These are phyloP conservation scores for Crotalus viridis DNA, from an alignment of 2,113 vertebrate species.

Conservation along the genomic window DNA sequence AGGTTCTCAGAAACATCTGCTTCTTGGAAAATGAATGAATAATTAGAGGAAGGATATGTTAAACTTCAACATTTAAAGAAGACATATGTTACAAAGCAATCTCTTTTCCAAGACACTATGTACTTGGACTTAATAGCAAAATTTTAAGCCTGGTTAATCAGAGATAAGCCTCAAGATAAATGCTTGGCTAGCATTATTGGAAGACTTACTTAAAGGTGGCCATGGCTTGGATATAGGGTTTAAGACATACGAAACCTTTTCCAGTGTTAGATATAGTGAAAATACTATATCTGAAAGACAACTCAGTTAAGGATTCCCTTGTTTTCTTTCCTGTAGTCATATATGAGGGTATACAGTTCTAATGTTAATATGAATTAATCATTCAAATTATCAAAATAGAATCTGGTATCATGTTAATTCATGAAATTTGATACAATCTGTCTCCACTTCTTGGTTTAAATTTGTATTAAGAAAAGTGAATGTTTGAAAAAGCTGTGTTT, in stretches of 20 bases:
- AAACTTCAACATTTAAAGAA: not conserved
- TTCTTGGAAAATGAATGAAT: not conserved
- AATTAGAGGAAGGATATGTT: not conserved
- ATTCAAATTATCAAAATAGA: not conserved
- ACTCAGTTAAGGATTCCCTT: not conserved
- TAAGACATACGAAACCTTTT: not conserved
- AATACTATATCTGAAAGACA: not conserved
- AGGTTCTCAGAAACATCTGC: not conserved
- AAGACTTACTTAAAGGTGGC: not conserved
- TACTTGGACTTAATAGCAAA: not conserved
- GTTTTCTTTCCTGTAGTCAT: not conserved
- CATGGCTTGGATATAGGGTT: not conserved
- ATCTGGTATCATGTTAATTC: not conserved
- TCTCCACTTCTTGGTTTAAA: not conserved
- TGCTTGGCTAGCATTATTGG: not conserved
- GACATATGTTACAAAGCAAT: not conserved
- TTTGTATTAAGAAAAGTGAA: not conserved
- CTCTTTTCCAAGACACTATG: not conserved
- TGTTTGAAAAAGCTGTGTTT: not conserved
- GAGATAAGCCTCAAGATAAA: not conserved
- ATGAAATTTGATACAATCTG: not conserved
- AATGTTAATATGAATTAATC: not conserved
- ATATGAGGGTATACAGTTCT: not conserved
- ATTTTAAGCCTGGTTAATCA: not conserved
- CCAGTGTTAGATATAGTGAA: not conserved